Base-by-base conservation (phyloP, 53 echinoderm and acorn worm genomes). In the Holothuria scabra region DNA sequence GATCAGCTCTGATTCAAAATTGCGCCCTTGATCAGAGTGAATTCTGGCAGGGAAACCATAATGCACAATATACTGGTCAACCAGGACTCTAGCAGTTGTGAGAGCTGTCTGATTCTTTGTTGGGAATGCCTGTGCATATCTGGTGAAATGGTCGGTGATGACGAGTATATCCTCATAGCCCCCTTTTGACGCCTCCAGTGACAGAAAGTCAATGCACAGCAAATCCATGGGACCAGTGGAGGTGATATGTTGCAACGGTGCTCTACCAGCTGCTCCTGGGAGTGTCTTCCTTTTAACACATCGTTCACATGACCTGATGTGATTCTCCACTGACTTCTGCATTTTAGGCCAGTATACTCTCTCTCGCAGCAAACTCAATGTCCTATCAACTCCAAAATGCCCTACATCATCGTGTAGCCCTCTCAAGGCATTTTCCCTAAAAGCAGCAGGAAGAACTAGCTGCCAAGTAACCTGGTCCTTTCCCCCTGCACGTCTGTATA, bases 121-220 rank as follows among this genome's bases (percentile, higher is more conserved):
- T 19, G 90, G 90, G 56, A 74, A 20, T 21, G 28, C 72, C n/a
- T 85, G 74, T 62, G 75, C 75, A 22, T 75, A 85, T 3, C 85
- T 63, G n/a, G 91, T 91, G 38, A 91, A 91, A 38, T 91, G 87
- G 31, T 91, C 87, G 8, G 91, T 91, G 22, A 87, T 80, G 13
- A 91, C 82, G 11, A 87, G 56, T 46, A 90, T 90, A 56, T 82
- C 82, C 1, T 81, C 68, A 56, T 86, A 86, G 11, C 86, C 86
- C 19, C 86, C 86, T 22, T 86, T 86, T 9, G 86, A 79, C 21
- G 75, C 79, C 22, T 86, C 66, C 1, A 86, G 59, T 22, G 86
- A 46, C n/a, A 86, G 12, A 26, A 34, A 86, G 28, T 86, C 86
- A 76, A 86, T 79, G 25, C 86, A 86, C 44, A 79, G 66, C 0